Percentiles rank a stretch among this genome's conserved stretches.
phyloP scores from a whole-genome alignment of 2,113 vertebrate genomes.

The Petroica traversi region DNA sequence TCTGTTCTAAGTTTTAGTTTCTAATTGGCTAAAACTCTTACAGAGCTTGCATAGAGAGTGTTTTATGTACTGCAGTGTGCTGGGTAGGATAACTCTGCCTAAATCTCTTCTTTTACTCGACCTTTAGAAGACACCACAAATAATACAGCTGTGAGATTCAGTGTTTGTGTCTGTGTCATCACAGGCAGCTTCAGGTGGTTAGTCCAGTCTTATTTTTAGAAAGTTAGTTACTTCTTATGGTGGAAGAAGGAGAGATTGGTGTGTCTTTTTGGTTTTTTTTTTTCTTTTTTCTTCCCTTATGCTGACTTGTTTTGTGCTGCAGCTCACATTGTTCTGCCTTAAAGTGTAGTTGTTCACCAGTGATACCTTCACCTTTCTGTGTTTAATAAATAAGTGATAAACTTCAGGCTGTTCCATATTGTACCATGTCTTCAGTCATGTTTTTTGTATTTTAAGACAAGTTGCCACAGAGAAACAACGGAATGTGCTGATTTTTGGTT shows the following conservation, averaged over 20 bases:
- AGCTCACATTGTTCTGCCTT: background rate
- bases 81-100: background rate
- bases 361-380: background rate
- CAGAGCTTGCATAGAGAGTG: background rate
- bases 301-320: background rate
- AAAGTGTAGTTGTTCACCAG: background rate
- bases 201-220: background rate
- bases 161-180: background rate
- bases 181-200: background rate
- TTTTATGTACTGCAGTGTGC: background rate
- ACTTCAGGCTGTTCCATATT: background rate
- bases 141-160: background rate
- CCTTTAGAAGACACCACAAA: background rate
- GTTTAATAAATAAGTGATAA: background rate
- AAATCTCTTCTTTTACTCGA: background rate
- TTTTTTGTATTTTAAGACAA: background rate
- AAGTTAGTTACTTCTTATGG: background rate
- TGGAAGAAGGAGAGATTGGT: background rate
- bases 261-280: background rate
- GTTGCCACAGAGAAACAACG: background rate
- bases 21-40: background rate
- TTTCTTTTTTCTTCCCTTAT: background rate
- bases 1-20: background rate
- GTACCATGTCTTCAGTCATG: background rate
- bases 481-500: background rate